Percentiles rank a stretch among this genome's conserved stretches.
phyloP scores from a whole-genome alignment of 2,888 invertebrate species.

The Hirtodrosophila histrioides region DNA sequence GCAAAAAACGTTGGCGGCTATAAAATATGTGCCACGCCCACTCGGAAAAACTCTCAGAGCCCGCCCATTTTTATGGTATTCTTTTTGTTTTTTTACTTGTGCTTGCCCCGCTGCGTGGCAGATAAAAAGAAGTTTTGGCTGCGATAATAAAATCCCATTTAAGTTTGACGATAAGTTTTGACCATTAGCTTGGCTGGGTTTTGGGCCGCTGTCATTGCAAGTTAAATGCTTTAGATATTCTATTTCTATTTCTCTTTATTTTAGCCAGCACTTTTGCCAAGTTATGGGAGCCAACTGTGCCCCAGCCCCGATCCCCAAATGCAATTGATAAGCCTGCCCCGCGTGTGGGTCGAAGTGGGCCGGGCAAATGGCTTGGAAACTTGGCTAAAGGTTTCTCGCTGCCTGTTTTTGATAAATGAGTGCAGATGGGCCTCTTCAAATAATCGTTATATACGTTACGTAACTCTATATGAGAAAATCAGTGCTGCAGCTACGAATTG shows the following conservation, averaged over 20 bases:
- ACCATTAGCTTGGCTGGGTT: conserved; percentile 66
- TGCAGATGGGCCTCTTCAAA: conserved; percentile 40
- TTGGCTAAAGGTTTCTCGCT: conserved; percentile 54
- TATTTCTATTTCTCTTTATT: conserved; percentile 25
- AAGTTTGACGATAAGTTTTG: conserved; percentile 78
- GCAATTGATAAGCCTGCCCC: conserved; percentile 65
- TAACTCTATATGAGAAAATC: conserved; percentile 19
- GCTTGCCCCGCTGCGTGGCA: conserved; percentile 27
- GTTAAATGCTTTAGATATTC: conserved; percentile 72
- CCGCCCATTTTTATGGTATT: conserved; percentile 43
- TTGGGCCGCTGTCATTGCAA: conserved; percentile 64
- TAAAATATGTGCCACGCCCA: conserved; percentile 50
- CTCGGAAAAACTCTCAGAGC: conserved; percentile 48
- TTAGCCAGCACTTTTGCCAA: conserved; percentile 48
- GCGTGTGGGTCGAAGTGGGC: conserved; percentile 40
- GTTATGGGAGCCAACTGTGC: conserved; percentile 61
- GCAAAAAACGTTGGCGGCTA: conserved; percentile 30
- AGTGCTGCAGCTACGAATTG: not conserved
- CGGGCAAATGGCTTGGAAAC: conserved; percentile 68
- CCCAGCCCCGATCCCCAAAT: conserved; percentile 37
- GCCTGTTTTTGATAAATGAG: conserved; percentile 69
- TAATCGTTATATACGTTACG: conserved; percentile 22
- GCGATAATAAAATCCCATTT: conserved; percentile 79
- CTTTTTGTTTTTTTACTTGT: conserved; percentile 16
- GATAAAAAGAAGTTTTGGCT: conserved; percentile 73